Percentiles rank a stretch among this genome's conserved stretches.
phyloP scores from a whole-genome alignment of 2,113 vertebrate species.

The Pseudorhombus dupliciocellatus region DNA sequence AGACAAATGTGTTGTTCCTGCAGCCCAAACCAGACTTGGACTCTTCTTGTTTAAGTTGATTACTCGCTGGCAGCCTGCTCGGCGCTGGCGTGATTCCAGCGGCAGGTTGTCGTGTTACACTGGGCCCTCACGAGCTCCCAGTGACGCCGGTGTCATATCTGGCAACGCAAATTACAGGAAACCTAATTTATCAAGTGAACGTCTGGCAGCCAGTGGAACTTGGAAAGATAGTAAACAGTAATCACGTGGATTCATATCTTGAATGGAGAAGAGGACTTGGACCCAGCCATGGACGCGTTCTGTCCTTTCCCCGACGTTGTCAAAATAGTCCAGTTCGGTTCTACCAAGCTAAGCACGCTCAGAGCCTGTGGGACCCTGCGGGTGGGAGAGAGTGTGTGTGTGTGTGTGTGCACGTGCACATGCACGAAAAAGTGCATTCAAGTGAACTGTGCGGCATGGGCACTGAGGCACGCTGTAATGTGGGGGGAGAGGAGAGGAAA shows the following conservation, averaged over 20 bases:
- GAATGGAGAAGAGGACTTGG: constrained; percentile 16
- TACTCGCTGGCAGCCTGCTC: background rate
- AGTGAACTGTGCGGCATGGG: constrained; percentile 55
- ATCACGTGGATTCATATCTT: background rate
- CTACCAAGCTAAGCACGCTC: constrained; percentile 46
- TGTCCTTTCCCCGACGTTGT: background rate
- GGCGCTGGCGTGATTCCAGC: constrained; percentile 15
- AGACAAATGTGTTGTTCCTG: background rate
- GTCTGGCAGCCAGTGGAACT: background rate
- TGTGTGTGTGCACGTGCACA: constrained; percentile 34
- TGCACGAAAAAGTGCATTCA: constrained; percentile 17
- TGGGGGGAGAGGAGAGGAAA: constrained; percentile 17
- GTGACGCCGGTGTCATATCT: background rate
- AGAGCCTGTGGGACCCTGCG: constrained; percentile 11
- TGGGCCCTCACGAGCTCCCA: constrained; percentile 8
- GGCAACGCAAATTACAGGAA: background rate
- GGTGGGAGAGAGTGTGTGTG: constrained; percentile 35
- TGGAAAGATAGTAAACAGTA: background rate
- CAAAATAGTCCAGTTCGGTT: constrained; percentile 38
- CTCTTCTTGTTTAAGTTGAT: background rate
- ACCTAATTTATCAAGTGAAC: background rate
- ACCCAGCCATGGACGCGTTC: constrained; percentile 15
- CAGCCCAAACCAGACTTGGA: background rate
- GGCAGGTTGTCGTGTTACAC: constrained; percentile 26
- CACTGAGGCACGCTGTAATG: constrained; percentile 67